Evolutionary conservation across 2,797 vertebrate species (phyloP), one percentile per base, ranked within the genome.

Genomic region (Aulostomus chinensis): DNA sequence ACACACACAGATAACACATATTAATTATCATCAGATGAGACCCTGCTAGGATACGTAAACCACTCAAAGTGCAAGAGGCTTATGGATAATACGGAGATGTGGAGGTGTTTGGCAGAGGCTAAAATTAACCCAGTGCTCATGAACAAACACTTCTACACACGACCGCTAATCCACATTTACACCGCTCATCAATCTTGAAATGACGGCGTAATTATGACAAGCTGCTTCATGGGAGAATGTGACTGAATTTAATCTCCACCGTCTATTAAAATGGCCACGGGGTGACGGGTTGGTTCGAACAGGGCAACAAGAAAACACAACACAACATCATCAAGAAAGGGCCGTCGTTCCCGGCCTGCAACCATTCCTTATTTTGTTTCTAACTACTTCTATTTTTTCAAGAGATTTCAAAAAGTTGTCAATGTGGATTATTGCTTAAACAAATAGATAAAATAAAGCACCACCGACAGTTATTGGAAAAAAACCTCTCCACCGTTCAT

Each of bases 231-330:
- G 61, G 59, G 53, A 63, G 67, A 32, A 15, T 0, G 11, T 58
- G 68, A n/a, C n/a, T n/a, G 37, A 45, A 60, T 62, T 60, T 66
- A 76, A 81, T 73, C 59, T 47, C 22, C 3, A 20, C 31, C 70
- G 75, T 82, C 35, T 55, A 68, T 80, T 73, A 76, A 52, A 65
- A 26, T 8, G 39, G 50, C 71, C 69, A 48, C 67, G n/a, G n/a
- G n/a, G n/a, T n/a, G n/a, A n/a, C n/a, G n/a, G n/a, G n/a, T n/a
- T n/a, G n/a, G n/a, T n/a, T n/a, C n/a, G n/a, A n/a, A n/a, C n/a
- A n/a, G n/a, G n/a, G n/a, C n/a, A n/a, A n/a, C n/a, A n/a, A n/a
- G n/a, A n/a, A n/a, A n/a, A n/a, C n/a, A n/a, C n/a, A n/a, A n/a
- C n/a, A n/a, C n/a, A n/a, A n/a, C n/a, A n/a, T n/a, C n/a, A n/a